Evolutionary conservation across 1,140 invertebrate genomes (phyloP), one percentile per base, ranked within the genome.

Genomic region (Cotesia typhae): DNA sequence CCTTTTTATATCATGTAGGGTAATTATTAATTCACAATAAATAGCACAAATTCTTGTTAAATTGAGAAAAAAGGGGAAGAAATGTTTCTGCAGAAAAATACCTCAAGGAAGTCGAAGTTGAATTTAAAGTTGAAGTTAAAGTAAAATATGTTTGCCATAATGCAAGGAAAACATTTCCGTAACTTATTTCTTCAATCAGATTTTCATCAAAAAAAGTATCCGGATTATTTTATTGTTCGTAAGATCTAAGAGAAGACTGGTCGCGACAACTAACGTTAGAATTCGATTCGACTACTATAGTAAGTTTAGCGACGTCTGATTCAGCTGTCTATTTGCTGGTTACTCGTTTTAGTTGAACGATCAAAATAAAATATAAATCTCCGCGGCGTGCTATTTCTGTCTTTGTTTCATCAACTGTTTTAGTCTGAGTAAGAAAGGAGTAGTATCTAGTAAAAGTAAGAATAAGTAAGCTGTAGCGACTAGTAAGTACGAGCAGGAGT

Each of bases 201-300:
- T 6, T 47, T 47, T 10, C 41, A 47, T 47, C 41, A 47, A 28
- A 4, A 52, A 51, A 51, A 52, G 66, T 4, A 20, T n/a, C 52
- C 35, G 66, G 12, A 68, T 36, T 68, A 4, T 35, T 9, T 53
- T 35, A 10, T 12, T 57, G 7, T 57, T 35, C 55, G 41, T 3
- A 9, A 10, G 41, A 47, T 6, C 6, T 28, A 2, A 47, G 41
- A 10, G 41, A 47, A 47, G 41, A 20, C 52, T 55, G 53, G 55
- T 57, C 10, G 35, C 7, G 66, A 14, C 55, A 57, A 28, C 28
- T 37, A 67, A 37, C 66, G 51, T 57, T 35, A 28, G 53, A 36
- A 61, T 10, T 67, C 55, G 66, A 68, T 55, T 68, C 36, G 37
- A 55, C 55, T 68, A 35, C n/a, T 55, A 4, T 68, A 35, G 2